These are phyloP conservation scores for Sphyrna mokarran DNA, from an alignment of 2,113 vertebrate species.

Conservation along the genomic window DNA sequence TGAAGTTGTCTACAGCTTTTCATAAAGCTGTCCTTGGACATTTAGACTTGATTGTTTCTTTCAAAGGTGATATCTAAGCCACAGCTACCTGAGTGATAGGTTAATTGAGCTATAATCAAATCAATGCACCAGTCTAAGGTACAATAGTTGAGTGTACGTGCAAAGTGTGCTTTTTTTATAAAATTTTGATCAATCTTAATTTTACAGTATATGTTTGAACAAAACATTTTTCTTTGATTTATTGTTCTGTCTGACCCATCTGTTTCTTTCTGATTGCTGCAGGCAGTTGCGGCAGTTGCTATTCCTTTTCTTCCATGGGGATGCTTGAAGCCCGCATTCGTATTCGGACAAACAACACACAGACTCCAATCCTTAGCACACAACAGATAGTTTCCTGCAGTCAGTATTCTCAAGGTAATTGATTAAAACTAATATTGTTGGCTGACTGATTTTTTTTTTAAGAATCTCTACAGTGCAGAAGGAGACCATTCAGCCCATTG, in stretches of 20 bases:
- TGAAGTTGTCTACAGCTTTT: not conserved
- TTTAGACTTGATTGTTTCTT: not conserved
- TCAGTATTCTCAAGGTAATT: conserved; percentile 83
- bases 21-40: not conserved
- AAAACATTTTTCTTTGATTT: not conserved
- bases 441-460: not conserved
- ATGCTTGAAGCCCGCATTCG: conserved; percentile 89
- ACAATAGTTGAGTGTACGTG: not conserved
- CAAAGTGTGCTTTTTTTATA: not conserved
- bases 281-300: conserved; percentile 88
- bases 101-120: not conserved
- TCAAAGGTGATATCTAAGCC: not conserved
- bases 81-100: not conserved
- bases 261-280: not conserved
- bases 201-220: no score
- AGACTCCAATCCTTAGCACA: conserved; percentile 73
- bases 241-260: not conserved
- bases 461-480: no score
- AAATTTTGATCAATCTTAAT: no score
- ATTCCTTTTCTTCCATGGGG: conserved; percentile 80
- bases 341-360: conserved; percentile 78
- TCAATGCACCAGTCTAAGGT: not conserved
- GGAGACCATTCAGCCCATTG: no score
- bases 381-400: conserved; percentile 93
- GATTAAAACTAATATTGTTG: not conserved